Evolutionary conservation across 2,888 invertebrate genomes (phyloP), one percentile per base, ranked within the genome.

Genomic region (Harpagoxenus sublaevis): DNA sequence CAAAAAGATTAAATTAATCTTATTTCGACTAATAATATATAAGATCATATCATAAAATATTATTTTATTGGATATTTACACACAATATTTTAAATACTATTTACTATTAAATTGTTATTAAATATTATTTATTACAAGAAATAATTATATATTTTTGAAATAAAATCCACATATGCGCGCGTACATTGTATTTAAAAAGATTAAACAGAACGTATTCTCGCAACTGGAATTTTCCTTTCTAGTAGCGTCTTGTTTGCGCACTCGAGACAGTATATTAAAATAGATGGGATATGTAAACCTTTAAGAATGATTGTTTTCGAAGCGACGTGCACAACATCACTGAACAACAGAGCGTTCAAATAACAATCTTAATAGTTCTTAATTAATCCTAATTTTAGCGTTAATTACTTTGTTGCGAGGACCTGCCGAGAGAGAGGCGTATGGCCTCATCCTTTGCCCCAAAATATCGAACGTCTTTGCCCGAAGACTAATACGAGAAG

Each of bases 311-410:
- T 77, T 60, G 63, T 71, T 82, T 84, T 62, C 23, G 0, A 66
- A 83, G 28, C 12, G 35, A 65, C 42, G 18, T 53, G 5, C 18
- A 45, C 15, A 23, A 35, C 35, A 66, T 39, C n/a, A 23, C 28
- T 8, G 23, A 74, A 82, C 68, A 62, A 86, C n/a, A n/a, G 9
- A n/a, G 12, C 9, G 4, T 66, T 57, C 35, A 70, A 51, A n/a
- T 18, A 35, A 71, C 75, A 57, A 31, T 74, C 84, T 85, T 89
- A 91, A 91, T 88, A 71, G 65, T 77, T 74, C 57, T 83, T 89
- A 92, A 89, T 89, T 89, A 89, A 83, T 84, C 85, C 85, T 86
- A 88, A 90, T 90, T 90, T 87, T 66, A 28, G 23, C 84, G 90
- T 86, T 90, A 91, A 92, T 86, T 90, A 85, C 75, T 73, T n/a